phyloP scores from a whole-genome alignment of 2,113 vertebrate genomes.

The Dasypus novemcinctus region DNA sequence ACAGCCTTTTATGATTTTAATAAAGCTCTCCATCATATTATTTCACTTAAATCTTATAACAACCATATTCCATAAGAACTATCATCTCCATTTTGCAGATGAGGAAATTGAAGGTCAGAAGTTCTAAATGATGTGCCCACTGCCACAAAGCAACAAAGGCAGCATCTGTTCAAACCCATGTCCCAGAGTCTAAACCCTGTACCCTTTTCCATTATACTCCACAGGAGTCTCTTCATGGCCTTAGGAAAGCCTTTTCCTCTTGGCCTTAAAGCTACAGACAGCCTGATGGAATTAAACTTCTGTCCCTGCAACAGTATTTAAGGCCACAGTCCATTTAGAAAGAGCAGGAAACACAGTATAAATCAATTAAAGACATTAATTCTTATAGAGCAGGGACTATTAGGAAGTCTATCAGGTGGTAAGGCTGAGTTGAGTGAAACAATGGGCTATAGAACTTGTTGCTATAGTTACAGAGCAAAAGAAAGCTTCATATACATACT shows the following conservation, averaged over 20 bases:
- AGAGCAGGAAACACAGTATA: background rate
- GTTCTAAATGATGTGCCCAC: background rate
- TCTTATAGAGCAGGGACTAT: background rate
- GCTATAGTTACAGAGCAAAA: constrained; percentile 46
- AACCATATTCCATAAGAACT: background rate
- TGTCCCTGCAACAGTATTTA: background rate
- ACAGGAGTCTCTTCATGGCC: background rate
- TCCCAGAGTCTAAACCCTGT: background rate
- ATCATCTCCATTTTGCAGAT: background rate
- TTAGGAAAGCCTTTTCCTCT: constrained; percentile 1
- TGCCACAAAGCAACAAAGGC: background rate
- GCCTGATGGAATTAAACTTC: background rate
- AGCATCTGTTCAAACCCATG: background rate
- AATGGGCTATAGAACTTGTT: constrained; percentile 23
- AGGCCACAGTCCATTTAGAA: background rate
- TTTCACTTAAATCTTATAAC: background rate
- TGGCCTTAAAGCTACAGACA: background rate
- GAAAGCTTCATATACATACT: background rate
- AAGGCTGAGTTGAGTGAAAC: background rate
- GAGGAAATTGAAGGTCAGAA: background rate
- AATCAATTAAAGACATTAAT: background rate
- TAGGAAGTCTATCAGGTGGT: background rate
- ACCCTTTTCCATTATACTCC: background rate
- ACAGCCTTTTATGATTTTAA: background rate
- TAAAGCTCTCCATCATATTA: background rate